A percentile compares a stretch with the other conserved stretches of the same genome.
phyloP scores from a whole-genome alignment of 2,113 vertebrate genomes.

The Macrotus californicus region DNA sequence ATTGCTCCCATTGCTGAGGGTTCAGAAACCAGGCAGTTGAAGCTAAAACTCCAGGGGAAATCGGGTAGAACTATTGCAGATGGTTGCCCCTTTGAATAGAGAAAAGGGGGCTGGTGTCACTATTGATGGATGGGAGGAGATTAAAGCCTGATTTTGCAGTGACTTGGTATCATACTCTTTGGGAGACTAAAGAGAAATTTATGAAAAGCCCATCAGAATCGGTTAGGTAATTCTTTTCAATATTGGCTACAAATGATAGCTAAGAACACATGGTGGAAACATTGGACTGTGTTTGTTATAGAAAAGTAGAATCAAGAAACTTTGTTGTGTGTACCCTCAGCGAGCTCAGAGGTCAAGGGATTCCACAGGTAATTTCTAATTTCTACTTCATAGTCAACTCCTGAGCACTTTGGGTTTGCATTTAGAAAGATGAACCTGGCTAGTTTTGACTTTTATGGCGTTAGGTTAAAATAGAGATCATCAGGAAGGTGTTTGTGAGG shows the following conservation, averaged over 20 bases:
- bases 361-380: neutral
- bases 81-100: conserved; percentile 49
- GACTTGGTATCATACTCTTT: conserved; percentile 26
- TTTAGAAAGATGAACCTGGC: neutral
- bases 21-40: conserved; percentile 61
- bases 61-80: conserved; percentile 70
- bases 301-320: neutral
- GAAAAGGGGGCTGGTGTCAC: conserved; percentile 24
- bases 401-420: neutral
- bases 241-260: neutral
- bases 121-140: conserved; percentile 56
- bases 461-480: neutral
- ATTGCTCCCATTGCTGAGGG: conserved; percentile 71
- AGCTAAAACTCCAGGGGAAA: conserved; percentile 66
- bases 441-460: neutral
- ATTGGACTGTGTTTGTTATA: neutral
- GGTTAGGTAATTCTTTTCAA: conserved; percentile 49
- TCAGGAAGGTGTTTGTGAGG: neutral
- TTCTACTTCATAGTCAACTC: neutral
- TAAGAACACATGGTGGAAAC: neutral
- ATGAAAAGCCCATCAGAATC: conserved; percentile 31
- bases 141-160: conserved; percentile 34
- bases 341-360: neutral
- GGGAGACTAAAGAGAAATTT: conserved; percentile 43
- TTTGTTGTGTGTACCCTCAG: neutral